These are phyloP conservation scores for Phaenicophaeus curvirostris DNA, from an alignment of 2,797 vertebrate species.

Conservation along the genomic window DNA sequence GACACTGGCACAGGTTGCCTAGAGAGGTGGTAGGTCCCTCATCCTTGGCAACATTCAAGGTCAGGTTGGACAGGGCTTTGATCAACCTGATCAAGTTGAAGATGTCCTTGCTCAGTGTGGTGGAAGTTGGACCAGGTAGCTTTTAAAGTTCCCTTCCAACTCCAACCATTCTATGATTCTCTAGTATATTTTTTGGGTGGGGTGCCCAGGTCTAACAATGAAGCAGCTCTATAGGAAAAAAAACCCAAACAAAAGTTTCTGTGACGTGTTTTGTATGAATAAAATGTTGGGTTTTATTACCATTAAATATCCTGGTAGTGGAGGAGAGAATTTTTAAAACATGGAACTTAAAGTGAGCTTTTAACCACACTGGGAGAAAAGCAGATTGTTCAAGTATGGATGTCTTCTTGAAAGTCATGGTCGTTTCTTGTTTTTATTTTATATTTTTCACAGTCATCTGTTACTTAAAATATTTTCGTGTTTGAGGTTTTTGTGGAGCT, in stretches of 20 bases:
- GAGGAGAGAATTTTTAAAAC: background rate
- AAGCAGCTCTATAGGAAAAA: background rate
- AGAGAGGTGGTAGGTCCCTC: no score
- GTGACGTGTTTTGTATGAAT: background rate
- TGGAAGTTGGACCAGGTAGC: no score
- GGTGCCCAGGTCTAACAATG: background rate
- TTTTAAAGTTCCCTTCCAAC: no score
- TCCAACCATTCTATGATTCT: no score
- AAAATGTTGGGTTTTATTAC: background rate
- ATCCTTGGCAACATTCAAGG: no score
- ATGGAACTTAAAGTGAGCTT: background rate
- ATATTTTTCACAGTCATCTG: background rate
- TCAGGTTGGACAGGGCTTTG: no score
- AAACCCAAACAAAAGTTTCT: no score
- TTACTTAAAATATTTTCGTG: background rate
- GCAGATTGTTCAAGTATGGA: background rate
- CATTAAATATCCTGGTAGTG: background rate
- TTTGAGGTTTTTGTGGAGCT: background rate
- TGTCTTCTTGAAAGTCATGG: fast-evolving
- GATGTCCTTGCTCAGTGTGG: no score
- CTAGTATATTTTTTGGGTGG: background rate
- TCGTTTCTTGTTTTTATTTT: background rate
- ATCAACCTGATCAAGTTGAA: no score
- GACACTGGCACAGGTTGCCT: no score
- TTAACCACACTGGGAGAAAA: background rate